Conservation (phyloP, 2,113 vertebrate genomes). For the Alligator sinensis region DNA sequence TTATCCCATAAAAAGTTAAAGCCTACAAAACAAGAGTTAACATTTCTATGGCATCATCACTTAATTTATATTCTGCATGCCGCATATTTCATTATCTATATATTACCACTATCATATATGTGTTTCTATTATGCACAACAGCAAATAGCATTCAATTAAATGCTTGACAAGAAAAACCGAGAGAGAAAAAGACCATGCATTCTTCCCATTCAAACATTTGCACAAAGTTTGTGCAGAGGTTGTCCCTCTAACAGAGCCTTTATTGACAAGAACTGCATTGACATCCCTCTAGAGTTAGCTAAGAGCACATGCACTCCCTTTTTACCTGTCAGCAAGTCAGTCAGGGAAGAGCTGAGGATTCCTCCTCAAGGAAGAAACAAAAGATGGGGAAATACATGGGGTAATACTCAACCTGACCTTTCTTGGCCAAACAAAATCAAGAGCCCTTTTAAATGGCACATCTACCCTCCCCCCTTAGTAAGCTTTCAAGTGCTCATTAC, state of each 20-base stretch:
- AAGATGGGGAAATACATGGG: accelerated
- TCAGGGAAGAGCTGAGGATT: not conserved
- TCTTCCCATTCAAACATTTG: not conserved
- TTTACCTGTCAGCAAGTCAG: not conserved
- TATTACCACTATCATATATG: not conserved
- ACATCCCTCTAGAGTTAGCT: not conserved
- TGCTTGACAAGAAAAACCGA: conserved; percentile 12
- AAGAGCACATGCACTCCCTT: not conserved
- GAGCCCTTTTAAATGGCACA: not conserved
- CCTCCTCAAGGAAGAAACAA: not conserved
- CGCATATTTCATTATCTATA: not conserved
- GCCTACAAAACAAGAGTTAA: not conserved
- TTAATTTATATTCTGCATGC: not conserved
- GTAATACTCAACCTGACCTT: not conserved
- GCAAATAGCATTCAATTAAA: not conserved
- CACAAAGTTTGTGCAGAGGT: not conserved
- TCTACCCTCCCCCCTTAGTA: not conserved
- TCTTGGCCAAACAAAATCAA: accelerated
- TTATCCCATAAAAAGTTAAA: not conserved
- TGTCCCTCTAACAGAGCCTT: not conserved
- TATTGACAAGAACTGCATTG: not conserved
- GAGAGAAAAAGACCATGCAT: not conserved
- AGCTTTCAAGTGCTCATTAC: accelerated
- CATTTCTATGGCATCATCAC: not conserved
- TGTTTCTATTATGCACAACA: not conserved